Percentiles rank a stretch among this genome's conserved stretches.
Conservation (phyloP, 2,113 vertebrate species). For the Muntiacus muntjak region DNA sequence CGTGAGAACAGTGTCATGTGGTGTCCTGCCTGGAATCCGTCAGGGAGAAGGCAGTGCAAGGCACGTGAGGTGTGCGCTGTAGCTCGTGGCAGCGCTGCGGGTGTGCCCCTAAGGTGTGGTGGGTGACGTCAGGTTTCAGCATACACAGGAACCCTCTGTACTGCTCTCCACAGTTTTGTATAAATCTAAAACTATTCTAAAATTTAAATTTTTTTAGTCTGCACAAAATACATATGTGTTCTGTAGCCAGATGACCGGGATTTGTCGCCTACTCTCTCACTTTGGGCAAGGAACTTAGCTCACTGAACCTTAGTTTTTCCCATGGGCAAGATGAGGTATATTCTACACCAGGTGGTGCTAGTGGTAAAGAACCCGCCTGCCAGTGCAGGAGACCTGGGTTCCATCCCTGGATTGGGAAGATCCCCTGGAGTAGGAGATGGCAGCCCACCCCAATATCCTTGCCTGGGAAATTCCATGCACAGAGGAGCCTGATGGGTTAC, state of each 20-base stretch:
- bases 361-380: not conserved
- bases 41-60: not conserved
- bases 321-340: not conserved
- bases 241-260: not conserved
- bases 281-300: not conserved
- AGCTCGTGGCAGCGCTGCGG: not conserved
- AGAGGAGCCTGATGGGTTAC: rapidly evolving
- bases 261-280: not conserved
- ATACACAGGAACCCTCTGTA: not conserved
- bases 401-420: not conserved
- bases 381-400: rapidly evolving
- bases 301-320: not conserved
- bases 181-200: not conserved
- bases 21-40: not conserved
- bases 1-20: not conserved
- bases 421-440: not conserved
- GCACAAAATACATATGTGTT: not conserved
- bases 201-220: not conserved
- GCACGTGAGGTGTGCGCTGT: not conserved
- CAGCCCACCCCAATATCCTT: not conserved
- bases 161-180: not conserved
- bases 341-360: not conserved
- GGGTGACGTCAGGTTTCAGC: not conserved
- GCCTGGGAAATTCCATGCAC: not conserved
- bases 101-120: not conserved